Conservation (phyloP, 2,113 vertebrate genomes). For the Electrona antarctica region DNA sequence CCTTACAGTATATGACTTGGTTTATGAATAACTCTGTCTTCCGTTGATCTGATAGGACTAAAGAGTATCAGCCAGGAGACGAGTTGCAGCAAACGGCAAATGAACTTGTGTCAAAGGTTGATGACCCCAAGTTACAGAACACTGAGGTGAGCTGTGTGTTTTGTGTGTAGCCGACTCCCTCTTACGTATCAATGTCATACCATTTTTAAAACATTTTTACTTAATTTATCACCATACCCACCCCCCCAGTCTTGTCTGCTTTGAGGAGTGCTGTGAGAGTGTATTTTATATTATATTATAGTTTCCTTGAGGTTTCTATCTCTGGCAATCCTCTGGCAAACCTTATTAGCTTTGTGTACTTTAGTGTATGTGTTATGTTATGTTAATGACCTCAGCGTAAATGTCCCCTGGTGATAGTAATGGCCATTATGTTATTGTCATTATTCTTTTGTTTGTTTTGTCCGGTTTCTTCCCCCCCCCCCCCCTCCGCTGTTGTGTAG, state of each 20-base stretch:
- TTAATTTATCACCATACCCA: conserved; percentile 45
- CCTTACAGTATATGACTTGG: not conserved
- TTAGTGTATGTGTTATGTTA: not conserved
- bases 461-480: conserved; percentile 46
- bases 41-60: conserved; percentile 79
- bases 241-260: conserved; percentile 41
- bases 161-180: conserved; percentile 11
- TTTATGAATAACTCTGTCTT: not conserved
- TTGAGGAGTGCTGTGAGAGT: not conserved
- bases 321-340: conserved; percentile 8
- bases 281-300: conserved; percentile 5
- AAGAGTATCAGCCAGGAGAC: conserved; percentile 91
- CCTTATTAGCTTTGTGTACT: too few relatives aligned
- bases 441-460: conserved; percentile 53
- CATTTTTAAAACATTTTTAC: conserved; percentile 15
- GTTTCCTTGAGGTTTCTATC: conserved; percentile 9
- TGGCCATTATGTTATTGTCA: conserved; percentile 45
- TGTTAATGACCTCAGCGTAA: conserved; percentile 8
- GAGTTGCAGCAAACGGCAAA: conserved; percentile 90
- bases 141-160: conserved; percentile 85
- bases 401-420: conserved; percentile 27
- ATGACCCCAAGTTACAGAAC: conserved; percentile 93
- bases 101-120: conserved; percentile 93
- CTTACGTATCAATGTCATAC: conserved; percentile 19
- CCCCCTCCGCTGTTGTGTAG: conserved; percentile 84